phyloP scores from a whole-genome alignment of 2,113 vertebrate species.

The Myiagra hebetior region DNA sequence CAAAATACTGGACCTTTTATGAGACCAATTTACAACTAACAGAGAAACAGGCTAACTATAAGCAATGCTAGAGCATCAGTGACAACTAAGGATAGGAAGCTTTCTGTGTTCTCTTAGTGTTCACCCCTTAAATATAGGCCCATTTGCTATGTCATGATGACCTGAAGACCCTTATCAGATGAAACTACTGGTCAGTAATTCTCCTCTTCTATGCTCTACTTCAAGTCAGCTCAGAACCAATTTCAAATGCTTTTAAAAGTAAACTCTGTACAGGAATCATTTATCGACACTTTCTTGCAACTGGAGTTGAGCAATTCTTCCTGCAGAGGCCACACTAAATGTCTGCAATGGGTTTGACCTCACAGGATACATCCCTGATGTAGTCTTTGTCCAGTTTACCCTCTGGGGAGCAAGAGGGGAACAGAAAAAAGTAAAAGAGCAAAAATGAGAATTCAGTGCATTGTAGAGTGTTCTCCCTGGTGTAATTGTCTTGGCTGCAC shows the following conservation, averaged over 20 bases:
- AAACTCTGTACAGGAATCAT: neutral
- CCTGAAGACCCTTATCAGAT: neutral
- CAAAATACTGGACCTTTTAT: neutral
- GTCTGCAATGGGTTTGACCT: conserved; percentile 5
- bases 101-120: neutral
- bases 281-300: neutral
- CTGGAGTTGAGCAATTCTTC: neutral
- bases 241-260: conserved; percentile 8
- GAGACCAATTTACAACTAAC: neutral
- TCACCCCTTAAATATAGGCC: neutral
- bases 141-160: neutral
- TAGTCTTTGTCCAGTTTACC: conserved; percentile 5
- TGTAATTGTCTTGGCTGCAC: conserved; percentile 16
- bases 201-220: neutral
- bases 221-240: neutral
- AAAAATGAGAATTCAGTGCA: neutral
- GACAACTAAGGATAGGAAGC: neutral
- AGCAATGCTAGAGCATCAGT: neutral
- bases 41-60: neutral
- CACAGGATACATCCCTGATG: neutral
- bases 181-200: neutral
- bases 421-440: neutral
- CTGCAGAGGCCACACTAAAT: neutral
- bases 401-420: neutral
- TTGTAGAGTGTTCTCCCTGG: neutral